A percentile compares a stretch with the other conserved stretches of the same genome.
Conservation (phyloP, 1,140 invertebrate species). For the Leucophenga varia region DNA sequence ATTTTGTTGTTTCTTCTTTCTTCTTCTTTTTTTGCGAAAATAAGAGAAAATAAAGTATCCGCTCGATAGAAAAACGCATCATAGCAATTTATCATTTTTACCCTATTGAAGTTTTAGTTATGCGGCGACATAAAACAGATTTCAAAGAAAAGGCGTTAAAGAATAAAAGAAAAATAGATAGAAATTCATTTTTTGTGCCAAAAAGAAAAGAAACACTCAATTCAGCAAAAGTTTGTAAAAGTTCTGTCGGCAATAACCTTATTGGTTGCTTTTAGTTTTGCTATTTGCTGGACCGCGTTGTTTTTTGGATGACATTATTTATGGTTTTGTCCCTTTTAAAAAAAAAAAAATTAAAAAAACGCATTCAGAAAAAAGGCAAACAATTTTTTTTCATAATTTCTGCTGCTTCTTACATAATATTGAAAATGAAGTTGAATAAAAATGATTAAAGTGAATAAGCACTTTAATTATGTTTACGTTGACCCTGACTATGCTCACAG, state of each 20-base stretch:
- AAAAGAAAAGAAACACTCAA: no score
- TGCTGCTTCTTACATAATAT: slow-evolving; percentile 4
- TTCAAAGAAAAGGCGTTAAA: no score
- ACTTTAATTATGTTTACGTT: no score
- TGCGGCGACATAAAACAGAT: slow-evolving; percentile 47
- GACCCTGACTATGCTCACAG: no score
- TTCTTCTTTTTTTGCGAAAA: no score
- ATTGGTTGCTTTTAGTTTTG: slow-evolving; percentile 36
- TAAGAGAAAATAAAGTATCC: no score
- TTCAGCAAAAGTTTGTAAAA: no score
- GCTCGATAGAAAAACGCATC: slow-evolving; percentile 30
- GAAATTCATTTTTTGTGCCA: slow-evolving; percentile 3
- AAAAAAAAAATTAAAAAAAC: slow-evolving; percentile 22
- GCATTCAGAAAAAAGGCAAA: no score
- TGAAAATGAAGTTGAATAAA: no score
- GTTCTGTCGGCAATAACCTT: no score
- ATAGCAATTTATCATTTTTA: slow-evolving; percentile 49
- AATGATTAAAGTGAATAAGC: no score
- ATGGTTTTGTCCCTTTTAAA: slow-evolving; percentile 51
- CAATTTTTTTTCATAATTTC: slow-evolving; percentile 43
- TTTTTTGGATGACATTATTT: slow-evolving; percentile 55
- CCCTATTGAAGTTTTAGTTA: slow-evolving; percentile 48
- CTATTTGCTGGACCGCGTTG: slow-evolving; percentile 40
- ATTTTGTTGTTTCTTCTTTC: no score
- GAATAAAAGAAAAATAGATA: slow-evolving; percentile 8